Evolutionary conservation across 2,888 invertebrate species (phyloP).

Genomic region (Hypomecis punctinalis): DNA sequence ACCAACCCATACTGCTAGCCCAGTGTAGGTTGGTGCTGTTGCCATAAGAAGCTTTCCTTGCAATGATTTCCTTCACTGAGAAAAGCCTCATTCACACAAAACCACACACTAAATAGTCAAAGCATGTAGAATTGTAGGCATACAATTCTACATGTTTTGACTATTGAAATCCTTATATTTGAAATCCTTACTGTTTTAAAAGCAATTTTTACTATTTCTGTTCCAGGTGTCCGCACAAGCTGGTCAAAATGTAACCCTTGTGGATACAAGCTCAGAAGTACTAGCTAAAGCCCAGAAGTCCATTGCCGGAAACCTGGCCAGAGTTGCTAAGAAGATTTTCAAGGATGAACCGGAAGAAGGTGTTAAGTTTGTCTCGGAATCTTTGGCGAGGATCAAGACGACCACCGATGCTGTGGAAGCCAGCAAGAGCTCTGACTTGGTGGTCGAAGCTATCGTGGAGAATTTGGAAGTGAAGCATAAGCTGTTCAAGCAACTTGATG

Average conservation of each 20-base stretch:
- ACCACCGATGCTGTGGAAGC: conserved; percentile 85
- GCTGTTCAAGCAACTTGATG: conserved; percentile 90
- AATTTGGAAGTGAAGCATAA: conserved; percentile 91
- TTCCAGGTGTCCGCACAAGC: conserved; percentile 92
- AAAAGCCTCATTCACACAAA: too few relatives aligned
- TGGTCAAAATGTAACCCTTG: conserved; percentile 92
- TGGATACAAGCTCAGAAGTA: conserved; percentile 90
- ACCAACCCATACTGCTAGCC: too few relatives aligned
- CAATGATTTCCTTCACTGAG: too few relatives aligned
- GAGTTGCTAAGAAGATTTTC: conserved; percentile 92
- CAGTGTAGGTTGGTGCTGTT: too few relatives aligned
- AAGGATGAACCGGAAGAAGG: conserved; percentile 88
- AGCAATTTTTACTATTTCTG: not conserved
- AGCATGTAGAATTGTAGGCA: too few relatives aligned
- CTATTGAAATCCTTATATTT: too few relatives aligned
- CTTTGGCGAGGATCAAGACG: conserved; percentile 84
- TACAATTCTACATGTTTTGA: too few relatives aligned
- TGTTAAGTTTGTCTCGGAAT: conserved; percentile 87
- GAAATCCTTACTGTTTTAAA: too few relatives aligned
- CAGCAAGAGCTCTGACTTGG: conserved; percentile 88
- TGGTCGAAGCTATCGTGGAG: conserved; percentile 95
- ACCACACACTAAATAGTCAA: too few relatives aligned
- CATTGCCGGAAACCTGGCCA: conserved; percentile 88
- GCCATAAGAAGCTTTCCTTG: too few relatives aligned
- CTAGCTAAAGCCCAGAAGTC: conserved; percentile 89